Conservation (phyloP, 2,888 invertebrate species). For the Leptarthrus brevirostris region DNA sequence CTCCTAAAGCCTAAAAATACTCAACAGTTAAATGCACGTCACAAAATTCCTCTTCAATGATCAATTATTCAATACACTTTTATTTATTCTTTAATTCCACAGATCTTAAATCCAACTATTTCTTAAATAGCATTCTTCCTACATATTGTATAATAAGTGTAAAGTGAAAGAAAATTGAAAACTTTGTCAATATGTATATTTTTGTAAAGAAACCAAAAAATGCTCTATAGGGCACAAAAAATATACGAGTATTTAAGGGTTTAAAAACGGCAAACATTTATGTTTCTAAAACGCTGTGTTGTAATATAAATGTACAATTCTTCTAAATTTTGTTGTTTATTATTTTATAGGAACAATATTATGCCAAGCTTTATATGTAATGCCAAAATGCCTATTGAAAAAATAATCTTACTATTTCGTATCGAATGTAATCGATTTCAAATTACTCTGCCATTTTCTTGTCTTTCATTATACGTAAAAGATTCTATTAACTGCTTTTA, state of each 20-base stretch:
- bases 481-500: not conserved
- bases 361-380: constrained; percentile 25
- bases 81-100: too few species aligned
- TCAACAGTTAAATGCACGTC: too few species aligned
- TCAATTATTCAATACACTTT: too few species aligned
- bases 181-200: constrained; percentile 11
- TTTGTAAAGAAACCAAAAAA: constrained; percentile 39
- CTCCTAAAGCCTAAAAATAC: too few species aligned
- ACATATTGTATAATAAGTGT: too few species aligned
- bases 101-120: too few species aligned
- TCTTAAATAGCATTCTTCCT: too few species aligned
- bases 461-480: constrained; percentile 1
- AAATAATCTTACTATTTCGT: constrained; percentile 10
- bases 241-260: too few species aligned
- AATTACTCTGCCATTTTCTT: constrained; percentile 3
- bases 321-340: too few species aligned
- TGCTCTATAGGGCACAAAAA: constrained; percentile 10
- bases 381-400: constrained; percentile 26
- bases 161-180: constrained; percentile 30
- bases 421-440: not conserved
- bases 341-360: too few species aligned
- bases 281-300: constrained; percentile 7
- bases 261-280: constrained; percentile 31
- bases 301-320: constrained; percentile 5
- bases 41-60: too few species aligned